Evolutionary conservation across 2,888 invertebrate species (phyloP), one percentile per base, ranked within the genome.

Genomic region (Aphrophora alni): DNA sequence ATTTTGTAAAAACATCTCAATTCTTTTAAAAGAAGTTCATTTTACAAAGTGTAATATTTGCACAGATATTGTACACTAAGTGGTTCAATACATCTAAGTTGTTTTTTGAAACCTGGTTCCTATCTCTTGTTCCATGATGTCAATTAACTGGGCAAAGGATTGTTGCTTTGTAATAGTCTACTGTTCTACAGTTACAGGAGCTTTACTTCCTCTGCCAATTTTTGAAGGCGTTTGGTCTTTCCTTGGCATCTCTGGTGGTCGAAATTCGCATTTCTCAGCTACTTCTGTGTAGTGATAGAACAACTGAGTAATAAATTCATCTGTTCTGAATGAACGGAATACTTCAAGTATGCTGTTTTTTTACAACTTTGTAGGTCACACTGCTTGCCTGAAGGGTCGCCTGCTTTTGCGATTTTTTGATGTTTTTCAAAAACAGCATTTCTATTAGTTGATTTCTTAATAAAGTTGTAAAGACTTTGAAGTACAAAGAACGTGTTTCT

Each of bases 401-500:
- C 68, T 76, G 44, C 4, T 26, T 12, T 51, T 26, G 75, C 10
- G 27, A 14, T 75, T 75, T 75, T 75, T 59, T 59, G 44, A 78
- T 27, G 26, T 25, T 76, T 70, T 77, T 38, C 79, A 26, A 74
- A 79, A 33, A 78, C 51, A 24, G 38, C 78, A 68, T 78, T 33
- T 8, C 73, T 24, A 28, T 78, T 78, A 44, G 72, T 59, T 24
- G 79, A 79, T 72, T 70, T 71, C 25, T 75, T 76, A 76, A 80
- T 80, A 38, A 76, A 80, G 38, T 80, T 80, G 69, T 80, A 76
- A 21, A 80, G 44, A 44, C 69, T 44, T 51, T 75, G 75, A 14
- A 80, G 75, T 28, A 75, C 44, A 72, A 71, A 75, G 44, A 80
- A 77, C 28, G 76, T 72, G 38, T 80, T 80, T 76, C 80, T 68